These are phyloP conservation scores for Triops cancriformis DNA, from an alignment of 1,140 invertebrate species.

Conservation along the genomic window DNA sequence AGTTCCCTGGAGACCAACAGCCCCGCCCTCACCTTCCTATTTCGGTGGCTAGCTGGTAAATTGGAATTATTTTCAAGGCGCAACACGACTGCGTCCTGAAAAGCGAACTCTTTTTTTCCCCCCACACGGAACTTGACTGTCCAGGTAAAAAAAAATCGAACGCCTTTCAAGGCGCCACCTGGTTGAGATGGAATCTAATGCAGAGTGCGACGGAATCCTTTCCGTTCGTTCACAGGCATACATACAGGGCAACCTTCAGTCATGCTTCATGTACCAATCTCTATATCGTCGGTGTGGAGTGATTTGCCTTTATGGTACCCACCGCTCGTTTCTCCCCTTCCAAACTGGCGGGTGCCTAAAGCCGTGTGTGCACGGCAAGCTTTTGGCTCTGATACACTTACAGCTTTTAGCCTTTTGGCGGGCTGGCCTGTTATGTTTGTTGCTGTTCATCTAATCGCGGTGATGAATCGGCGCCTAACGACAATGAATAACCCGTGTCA, in stretches of 20 bases:
- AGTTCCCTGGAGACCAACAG: not conserved
- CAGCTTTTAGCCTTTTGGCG: constrained; percentile 1
- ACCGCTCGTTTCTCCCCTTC: not conserved
- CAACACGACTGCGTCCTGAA: too few relatives aligned
- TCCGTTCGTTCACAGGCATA: not conserved
- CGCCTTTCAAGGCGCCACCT: too few relatives aligned
- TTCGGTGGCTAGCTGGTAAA: not conserved
- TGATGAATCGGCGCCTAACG: constrained; percentile 7
- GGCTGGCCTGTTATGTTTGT: not conserved
- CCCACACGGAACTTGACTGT: too few relatives aligned
- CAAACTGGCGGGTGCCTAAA: not conserved
- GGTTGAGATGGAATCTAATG: not conserved
- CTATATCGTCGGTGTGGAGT: not conserved
- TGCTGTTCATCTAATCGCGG: not conserved
- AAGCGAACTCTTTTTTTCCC: too few relatives aligned
- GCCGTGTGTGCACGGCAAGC: not conserved
- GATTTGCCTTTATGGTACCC: not conserved
- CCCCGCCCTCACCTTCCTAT: not conserved
- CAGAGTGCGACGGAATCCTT: not conserved
- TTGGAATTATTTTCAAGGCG: not conserved
- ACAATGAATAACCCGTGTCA: constrained; percentile 10
- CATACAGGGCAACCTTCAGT: not conserved
- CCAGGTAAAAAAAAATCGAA: too few relatives aligned
- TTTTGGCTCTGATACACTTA: not conserved
- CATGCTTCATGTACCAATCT: not conserved